These are phyloP conservation scores for Carduelis carduelis DNA, from an alignment of 2,797 vertebrate genomes.

Conservation along the genomic window DNA sequence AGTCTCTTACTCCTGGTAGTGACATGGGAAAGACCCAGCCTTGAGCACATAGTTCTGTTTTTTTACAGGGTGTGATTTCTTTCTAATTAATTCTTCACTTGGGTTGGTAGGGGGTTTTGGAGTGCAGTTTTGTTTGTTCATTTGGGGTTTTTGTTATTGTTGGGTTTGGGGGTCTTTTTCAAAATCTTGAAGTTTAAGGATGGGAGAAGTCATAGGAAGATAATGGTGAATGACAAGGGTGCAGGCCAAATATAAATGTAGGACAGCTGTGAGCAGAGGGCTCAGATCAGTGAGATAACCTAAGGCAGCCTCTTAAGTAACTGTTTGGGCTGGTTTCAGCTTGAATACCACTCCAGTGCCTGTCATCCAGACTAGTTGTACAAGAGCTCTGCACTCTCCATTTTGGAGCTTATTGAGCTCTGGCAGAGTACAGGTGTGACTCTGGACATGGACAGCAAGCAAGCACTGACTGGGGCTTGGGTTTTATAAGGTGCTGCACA, in stretches of 20 bases:
- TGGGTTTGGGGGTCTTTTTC: background rate
- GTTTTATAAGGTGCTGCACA: background rate
- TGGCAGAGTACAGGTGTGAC: background rate
- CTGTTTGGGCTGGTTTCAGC: background rate
- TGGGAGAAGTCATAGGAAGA: background rate
- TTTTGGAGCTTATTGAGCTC: background rate
- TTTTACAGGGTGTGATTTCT: background rate
- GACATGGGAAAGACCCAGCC: background rate
- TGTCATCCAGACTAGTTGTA: background rate
- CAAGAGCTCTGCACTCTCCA: background rate
- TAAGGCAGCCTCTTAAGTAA: background rate
- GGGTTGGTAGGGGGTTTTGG: background rate
- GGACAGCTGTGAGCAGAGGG: background rate
- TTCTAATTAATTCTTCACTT: background rate
- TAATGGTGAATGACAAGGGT: background rate
- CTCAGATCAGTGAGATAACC: background rate
- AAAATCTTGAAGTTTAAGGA: background rate
- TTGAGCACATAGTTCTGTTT: background rate
- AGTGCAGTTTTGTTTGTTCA: background rate
- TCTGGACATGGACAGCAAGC: background rate
- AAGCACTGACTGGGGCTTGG: background rate
- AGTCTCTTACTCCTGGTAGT: background rate
- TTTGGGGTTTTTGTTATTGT: background rate
- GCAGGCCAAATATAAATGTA: background rate
- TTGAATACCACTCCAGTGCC: fast-evolving